Percentiles rank a stretch among this genome's conserved stretches.
These are phyloP conservation scores for Eubucco bourcierii DNA, from an alignment of 2,113 vertebrate species.

Conservation along the genomic window DNA sequence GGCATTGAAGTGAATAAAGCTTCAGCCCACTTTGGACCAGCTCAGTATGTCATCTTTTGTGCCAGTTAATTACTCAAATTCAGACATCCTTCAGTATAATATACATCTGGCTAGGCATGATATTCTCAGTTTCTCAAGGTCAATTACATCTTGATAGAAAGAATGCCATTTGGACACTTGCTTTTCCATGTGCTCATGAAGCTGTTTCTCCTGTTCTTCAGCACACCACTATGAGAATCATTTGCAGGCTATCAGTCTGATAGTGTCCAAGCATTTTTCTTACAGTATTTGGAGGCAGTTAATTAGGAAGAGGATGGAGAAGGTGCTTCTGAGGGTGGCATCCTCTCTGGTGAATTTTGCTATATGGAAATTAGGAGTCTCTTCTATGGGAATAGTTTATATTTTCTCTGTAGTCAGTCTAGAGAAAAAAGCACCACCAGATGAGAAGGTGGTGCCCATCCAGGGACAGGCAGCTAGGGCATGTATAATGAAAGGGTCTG, in stretches of 20 bases:
- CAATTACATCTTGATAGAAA: neutral
- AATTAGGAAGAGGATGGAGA: neutral
- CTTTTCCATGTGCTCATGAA: neutral
- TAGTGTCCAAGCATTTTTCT: neutral
- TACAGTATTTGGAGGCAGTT: neutral
- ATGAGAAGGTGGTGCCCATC: neutral
- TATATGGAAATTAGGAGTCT: neutral
- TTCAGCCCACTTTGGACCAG: neutral
- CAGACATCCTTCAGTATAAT: neutral
- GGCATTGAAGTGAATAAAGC: neutral
- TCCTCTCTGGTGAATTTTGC: neutral
- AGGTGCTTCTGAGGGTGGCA: neutral
- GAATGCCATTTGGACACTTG: neutral
- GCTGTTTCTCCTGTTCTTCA: neutral
- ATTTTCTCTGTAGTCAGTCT: neutral
- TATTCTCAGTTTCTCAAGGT: neutral
- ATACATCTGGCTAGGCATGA: neutral
- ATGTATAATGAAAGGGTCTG: neutral
- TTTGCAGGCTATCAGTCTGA: neutral
- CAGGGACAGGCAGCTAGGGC: neutral
- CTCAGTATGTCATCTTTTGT: neutral
- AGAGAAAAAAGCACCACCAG: neutral
- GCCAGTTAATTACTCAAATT: neutral
- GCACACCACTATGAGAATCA: neutral
- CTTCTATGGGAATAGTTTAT: neutral